phyloP scores from a whole-genome alignment of 2,888 invertebrate species.

The Nephrotoma appendiculata region DNA sequence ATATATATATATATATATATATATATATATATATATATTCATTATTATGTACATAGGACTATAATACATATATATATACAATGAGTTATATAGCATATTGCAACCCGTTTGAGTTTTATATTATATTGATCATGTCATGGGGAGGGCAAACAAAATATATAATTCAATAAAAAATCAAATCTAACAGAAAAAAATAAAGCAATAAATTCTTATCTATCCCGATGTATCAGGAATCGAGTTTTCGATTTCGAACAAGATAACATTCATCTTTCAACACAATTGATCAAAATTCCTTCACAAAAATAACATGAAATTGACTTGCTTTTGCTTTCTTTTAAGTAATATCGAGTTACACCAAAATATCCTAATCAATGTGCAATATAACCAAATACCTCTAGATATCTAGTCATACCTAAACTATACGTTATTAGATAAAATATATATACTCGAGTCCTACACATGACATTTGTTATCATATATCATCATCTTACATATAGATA shows the following conservation, averaged over 20 bases:
- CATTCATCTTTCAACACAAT: not conserved
- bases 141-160: not conserved
- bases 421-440: not conserved
- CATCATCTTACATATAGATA: not conserved
- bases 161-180: not conserved
- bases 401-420: not conserved
- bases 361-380: not conserved
- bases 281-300: not conserved
- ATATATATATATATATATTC: too few relatives aligned
- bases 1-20: not conserved
- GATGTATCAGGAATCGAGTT: not conserved
- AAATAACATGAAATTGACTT: not conserved
- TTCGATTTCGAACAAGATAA: not conserved
- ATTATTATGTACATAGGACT: too few relatives aligned
- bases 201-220: not conserved
- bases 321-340: not conserved
- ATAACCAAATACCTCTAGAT: not conserved
- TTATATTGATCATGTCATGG: not conserved
- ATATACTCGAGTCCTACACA: not conserved
- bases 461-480: not conserved
- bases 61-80: not conserved
- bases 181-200: not conserved
- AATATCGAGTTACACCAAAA: not conserved
- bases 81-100: not conserved
- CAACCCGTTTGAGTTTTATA: not conserved